These are phyloP conservation scores for Ispidina picta DNA, from an alignment of 2,797 vertebrate genomes.

Conservation along the genomic window DNA sequence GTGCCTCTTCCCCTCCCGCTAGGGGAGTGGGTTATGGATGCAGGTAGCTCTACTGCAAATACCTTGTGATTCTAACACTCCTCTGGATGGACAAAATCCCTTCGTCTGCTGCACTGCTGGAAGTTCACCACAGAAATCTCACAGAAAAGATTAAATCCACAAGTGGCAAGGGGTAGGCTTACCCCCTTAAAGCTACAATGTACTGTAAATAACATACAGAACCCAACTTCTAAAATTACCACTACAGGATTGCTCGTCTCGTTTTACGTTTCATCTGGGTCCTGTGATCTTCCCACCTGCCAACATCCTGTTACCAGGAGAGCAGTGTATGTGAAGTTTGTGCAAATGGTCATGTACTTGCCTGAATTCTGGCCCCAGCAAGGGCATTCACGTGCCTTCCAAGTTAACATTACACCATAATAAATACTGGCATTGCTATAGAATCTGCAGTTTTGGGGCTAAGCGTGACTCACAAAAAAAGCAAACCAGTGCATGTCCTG, in stretches of 20 bases:
- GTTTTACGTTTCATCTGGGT: constrained; percentile 53
- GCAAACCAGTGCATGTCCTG: neutral
- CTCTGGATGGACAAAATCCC: neutral
- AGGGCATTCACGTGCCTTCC: constrained; percentile 22
- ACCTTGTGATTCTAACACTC: neutral
- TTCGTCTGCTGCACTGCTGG: neutral
- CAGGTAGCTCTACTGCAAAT: neutral
- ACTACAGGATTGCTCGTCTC: constrained; percentile 26
- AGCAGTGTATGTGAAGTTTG: constrained; percentile 20
- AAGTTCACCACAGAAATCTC: neutral
- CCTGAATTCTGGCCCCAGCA: constrained; percentile 20
- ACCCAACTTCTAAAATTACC: constrained; percentile 65
- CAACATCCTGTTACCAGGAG: constrained; percentile 61
- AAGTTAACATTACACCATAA: neutral
- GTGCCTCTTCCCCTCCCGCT: neutral
- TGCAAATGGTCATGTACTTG: constrained; percentile 45
- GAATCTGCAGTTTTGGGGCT: neutral
- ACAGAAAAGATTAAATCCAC: neutral
- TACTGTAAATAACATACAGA: constrained; percentile 67
- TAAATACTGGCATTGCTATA: neutral
- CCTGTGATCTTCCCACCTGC: constrained; percentile 66
- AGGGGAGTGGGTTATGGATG: neutral
- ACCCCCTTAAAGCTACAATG: constrained; percentile 20
- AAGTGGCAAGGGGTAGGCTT: neutral
- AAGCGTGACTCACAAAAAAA: neutral